Percentiles rank a stretch among this genome's conserved stretches.
Evolutionary conservation across 2,888 invertebrate genomes (phyloP).

Genomic region (Deilephila porcellus): DNA sequence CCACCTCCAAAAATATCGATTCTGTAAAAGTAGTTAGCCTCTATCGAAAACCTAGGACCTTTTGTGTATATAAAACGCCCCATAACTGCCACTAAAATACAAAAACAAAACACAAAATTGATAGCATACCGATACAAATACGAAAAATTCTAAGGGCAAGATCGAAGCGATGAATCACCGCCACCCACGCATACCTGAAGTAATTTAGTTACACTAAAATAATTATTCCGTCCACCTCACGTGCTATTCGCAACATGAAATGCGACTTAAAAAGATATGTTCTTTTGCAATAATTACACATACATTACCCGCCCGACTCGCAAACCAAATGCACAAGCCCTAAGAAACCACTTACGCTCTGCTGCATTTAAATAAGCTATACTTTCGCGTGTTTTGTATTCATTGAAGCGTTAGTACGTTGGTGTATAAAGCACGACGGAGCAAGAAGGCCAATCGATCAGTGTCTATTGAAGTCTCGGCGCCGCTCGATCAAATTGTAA

Average conservation of each 20-base stretch:
- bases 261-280: slow-evolving; percentile 20
- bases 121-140: slow-evolving; percentile 5
- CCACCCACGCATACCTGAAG: slow-evolving; percentile 21
- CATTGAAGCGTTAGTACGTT: slow-evolving; percentile 36
- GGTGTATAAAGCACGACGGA: slow-evolving; percentile 44
- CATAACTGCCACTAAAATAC: not conserved
- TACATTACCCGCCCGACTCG: slow-evolving; percentile 10
- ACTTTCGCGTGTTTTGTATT: not conserved
- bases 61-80: too few relatives aligned
- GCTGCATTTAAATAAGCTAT: not conserved
- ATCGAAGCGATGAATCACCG: slow-evolving; percentile 11
- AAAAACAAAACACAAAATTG: not conserved
- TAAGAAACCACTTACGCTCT: not conserved
- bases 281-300: slow-evolving; percentile 21
- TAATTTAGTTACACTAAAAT: slow-evolving; percentile 25
- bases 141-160: not conserved
- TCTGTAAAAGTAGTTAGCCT: too few relatives aligned
- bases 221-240: slow-evolving; percentile 17
- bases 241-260: slow-evolving; percentile 11
- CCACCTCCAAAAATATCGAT: too few relatives aligned
- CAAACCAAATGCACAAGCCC: not conserved
- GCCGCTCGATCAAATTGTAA: slow-evolving; percentile 58
- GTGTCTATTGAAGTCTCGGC: slow-evolving; percentile 52
- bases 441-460: slow-evolving; percentile 49
- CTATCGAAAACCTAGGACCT: too few relatives aligned